Percentiles rank a stretch among this genome's conserved stretches.
These are phyloP conservation scores for Enteromius treurensis DNA, from an alignment of 2,797 vertebrate genomes.

Conservation along the genomic window DNA sequence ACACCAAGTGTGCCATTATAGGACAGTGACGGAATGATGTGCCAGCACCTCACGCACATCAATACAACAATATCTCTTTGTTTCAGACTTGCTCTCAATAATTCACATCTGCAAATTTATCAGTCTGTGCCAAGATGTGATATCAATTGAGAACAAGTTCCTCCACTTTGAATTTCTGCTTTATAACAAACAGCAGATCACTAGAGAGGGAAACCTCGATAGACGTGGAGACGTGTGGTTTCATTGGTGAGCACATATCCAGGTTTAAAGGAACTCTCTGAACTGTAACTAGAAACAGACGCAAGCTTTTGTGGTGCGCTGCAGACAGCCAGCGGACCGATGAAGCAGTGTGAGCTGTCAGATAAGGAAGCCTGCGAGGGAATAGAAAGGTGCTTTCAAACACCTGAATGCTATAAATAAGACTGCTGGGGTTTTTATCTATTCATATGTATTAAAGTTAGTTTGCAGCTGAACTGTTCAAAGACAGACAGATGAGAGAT, in stretches of 20 bases:
- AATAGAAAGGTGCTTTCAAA: conserved; percentile 41
- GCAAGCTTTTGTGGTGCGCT: conserved; percentile 36
- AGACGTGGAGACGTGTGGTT: conserved; percentile 31
- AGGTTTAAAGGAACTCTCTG: conserved; percentile 39
- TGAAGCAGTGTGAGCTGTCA: conserved; percentile 38
- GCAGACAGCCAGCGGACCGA: conserved; percentile 33
- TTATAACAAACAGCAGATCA: conserved; percentile 44
- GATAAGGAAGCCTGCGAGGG: conserved; percentile 47
- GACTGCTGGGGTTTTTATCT: conserved; percentile 6
- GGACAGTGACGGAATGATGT: conserved; percentile 18
- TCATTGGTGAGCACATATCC: conserved; percentile 4
- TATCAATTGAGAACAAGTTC: conserved; percentile 30
- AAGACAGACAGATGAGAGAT: conserved; percentile 42
- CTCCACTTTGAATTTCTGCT: conserved; percentile 31
- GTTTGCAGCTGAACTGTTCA: conserved; percentile 38
- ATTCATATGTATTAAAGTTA: conserved; percentile 47
- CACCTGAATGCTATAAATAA: conserved; percentile 54
- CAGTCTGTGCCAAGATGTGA: conserved; percentile 28
- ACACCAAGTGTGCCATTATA: conserved; percentile 45
- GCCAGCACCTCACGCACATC: conserved; percentile 8
- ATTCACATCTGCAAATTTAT: conserved; percentile 37
- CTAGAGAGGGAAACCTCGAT: conserved; percentile 46
- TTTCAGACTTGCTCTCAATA: conserved; percentile 27
- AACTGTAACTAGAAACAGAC: conserved; percentile 30
- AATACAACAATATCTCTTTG: conserved; percentile 25